Base-by-base conservation (phyloP, 2,113 vertebrate species). In the Eubucco bourcierii region DNA sequence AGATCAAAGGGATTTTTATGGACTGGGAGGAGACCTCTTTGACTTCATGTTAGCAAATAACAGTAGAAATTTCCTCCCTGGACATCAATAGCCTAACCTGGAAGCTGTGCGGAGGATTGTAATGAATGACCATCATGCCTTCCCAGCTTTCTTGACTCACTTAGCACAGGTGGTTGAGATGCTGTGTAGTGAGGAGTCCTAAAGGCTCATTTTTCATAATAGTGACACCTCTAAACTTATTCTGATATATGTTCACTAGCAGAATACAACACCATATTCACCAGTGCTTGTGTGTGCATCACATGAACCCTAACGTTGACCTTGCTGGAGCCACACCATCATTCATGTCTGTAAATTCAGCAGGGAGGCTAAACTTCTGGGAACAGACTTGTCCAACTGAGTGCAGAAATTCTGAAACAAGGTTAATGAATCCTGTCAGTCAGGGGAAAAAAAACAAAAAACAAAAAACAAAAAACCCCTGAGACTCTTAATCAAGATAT, bases 371-470 rank as follows among this genome's bases (percentile, higher is more conserved):
- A 46, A 20, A 55, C 27, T 85, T 77, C 56, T 46, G 50, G 14
- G 27, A 77, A 41, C 1, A 7, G 6, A 12, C 33, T 64, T 2
- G 2, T 25, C 23, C 18, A 58, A 1, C 3, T 0, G 0, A n/a
- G 2, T 3, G 14, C 44, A 72, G 50, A 93, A 93, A 60, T 19
- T 3, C 17, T 29, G 31, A 4, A 55, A 74, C 5, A 10, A 12
- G 6, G 21, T 27, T 16, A 19, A 33, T 17, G 11, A 52, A 71
- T 37, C 24, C 4, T 28, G 17, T 12, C 25, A 63, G 33, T 20
- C 13, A 63, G 27, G 44, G 66, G 27, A 10, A 24, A 33, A 41
- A 25, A 11, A 56, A 80, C 44, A 8, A 27, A 37, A 16, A 9
- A 6, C 21, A 50, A 2, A 55, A 56, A 80, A 59, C 14, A 11